A percentile compares a stretch with the other conserved stretches of the same genome.
Evolutionary conservation across 2,113 vertebrate species (phyloP).

Genomic region (Amazona guildingii): DNA sequence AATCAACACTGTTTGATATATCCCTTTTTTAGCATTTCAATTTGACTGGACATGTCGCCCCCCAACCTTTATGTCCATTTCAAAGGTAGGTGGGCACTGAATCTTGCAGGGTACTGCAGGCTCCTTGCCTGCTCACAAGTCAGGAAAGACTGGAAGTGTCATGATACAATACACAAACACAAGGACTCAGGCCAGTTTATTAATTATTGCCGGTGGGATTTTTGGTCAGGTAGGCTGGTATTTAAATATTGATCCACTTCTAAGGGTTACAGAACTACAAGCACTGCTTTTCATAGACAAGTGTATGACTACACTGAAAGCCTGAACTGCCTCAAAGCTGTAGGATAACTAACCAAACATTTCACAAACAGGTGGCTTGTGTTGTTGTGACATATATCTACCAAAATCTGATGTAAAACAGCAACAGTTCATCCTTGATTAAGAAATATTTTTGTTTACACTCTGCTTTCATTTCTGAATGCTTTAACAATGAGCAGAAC

Average conservation of each 20-base stretch:
- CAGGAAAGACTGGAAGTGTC: neutral
- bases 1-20: neutral
- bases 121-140: neutral
- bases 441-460: neutral
- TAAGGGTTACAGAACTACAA: neutral
- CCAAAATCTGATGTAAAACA: neutral
- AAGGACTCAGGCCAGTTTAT: neutral
- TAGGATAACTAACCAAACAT: neutral
- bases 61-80: neutral
- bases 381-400: neutral
- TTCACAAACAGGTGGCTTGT: neutral
- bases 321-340: neutral
- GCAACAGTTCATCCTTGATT: neutral
- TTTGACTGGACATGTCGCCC: neutral
- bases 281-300: neutral
- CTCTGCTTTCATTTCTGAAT: neutral
- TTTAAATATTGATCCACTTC: neutral
- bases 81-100: neutral
- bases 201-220: neutral
- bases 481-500: neutral
- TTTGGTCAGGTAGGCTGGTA: neutral
- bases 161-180: neutral
- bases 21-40: neutral
- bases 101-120: neutral
- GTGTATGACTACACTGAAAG: neutral